These are phyloP conservation scores for Rhagoletis pomonella DNA, from an alignment of 1,140 invertebrate genomes.

Conservation along the genomic window DNA sequence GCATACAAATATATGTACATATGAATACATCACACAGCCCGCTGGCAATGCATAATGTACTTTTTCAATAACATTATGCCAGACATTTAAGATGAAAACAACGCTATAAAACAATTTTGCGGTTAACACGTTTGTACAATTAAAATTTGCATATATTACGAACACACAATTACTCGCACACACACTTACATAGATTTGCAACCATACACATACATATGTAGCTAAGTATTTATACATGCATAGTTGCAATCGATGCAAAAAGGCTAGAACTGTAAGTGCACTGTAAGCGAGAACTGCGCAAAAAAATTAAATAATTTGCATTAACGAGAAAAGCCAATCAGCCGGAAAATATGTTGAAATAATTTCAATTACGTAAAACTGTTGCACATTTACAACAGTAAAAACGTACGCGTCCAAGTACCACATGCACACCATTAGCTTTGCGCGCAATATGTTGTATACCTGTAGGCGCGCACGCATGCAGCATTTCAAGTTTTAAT, in stretches of 20 bases:
- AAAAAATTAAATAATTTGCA: constrained; percentile 8
- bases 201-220: too few species aligned
- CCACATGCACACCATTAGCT: background rate
- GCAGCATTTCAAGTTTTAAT: constrained; percentile 21
- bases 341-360: constrained; percentile 45
- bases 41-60: background rate
- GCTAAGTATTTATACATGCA: too few species aligned
- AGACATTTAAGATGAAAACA: background rate
- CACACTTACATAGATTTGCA: background rate
- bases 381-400: background rate
- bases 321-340: constrained; percentile 36
- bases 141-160: constrained; percentile 34
- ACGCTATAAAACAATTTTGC: background rate
- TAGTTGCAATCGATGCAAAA: too few species aligned
- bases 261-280: too few species aligned
- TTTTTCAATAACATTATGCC: background rate
- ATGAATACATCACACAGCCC: background rate
- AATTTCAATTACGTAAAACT: constrained; percentile 48
- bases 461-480: constrained; percentile 9
- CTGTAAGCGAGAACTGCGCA: background rate
- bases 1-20: too few species aligned
- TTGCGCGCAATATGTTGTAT: background rate
- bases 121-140: constrained; percentile 43
- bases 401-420: constrained; percentile 7
- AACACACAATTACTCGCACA: background rate